A percentile compares a stretch with the other conserved stretches of the same genome.
Conservation (phyloP, 2,113 vertebrate species). For the Epinephelus moara region DNA sequence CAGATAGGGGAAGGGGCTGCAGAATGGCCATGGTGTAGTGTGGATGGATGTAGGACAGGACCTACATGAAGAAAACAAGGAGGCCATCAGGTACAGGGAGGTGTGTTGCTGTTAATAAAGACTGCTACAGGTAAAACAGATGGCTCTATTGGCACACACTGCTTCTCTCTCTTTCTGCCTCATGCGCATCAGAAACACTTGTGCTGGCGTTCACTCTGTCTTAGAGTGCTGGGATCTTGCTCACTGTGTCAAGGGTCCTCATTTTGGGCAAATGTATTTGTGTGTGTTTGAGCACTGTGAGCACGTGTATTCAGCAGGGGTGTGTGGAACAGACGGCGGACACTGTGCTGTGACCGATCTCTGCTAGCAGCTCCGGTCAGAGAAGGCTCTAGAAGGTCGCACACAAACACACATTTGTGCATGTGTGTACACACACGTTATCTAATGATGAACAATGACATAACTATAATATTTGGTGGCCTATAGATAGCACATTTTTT, state of each 20-base stretch:
- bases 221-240: not conserved
- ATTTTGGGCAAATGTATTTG: conserved; percentile 13
- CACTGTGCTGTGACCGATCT: conserved; percentile 38
- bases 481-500: not conserved
- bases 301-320: conserved; percentile 55
- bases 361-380: conserved; percentile 31
- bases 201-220: conserved; percentile 2
- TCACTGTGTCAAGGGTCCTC: conserved; percentile 10
- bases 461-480: conserved; percentile 26
- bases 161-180: not conserved
- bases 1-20: conserved; percentile 45
- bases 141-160: conserved; percentile 24
- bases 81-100: conserved; percentile 49
- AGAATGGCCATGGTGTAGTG: conserved; percentile 45
- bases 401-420: conserved; percentile 21
- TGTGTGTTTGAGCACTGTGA: conserved; percentile 53
- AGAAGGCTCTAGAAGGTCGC: conserved; percentile 24
- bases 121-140: conserved; percentile 65
- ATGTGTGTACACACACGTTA: not conserved
- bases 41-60: conserved; percentile 76
- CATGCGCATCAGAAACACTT: conserved; percentile 15
- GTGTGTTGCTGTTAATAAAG: conserved; percentile 44
- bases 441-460: conserved; percentile 31
- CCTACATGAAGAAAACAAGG: conserved; percentile 64
- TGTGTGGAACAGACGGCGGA: conserved; percentile 54